phyloP scores from a whole-genome alignment of 2,888 invertebrate genomes.

The Magallana nippona region DNA sequence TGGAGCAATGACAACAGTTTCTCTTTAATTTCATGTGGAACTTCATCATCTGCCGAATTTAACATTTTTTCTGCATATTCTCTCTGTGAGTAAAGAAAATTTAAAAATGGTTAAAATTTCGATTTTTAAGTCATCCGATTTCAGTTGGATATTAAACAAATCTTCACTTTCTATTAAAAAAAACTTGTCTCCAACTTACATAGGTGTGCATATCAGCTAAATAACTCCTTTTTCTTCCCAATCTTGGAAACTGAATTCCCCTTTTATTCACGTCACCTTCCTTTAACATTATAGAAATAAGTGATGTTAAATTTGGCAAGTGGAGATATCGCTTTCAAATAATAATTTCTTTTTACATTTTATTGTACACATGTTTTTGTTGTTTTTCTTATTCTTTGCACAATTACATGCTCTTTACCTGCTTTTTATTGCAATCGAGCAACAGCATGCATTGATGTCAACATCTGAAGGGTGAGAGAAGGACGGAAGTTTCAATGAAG shows the following conservation, averaged over 20 bases:
- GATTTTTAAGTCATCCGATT: no score
- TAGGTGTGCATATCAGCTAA: background rate
- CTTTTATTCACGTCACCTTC: background rate
- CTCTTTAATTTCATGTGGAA: background rate
- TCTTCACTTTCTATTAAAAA: no score
- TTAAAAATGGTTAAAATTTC: background rate
- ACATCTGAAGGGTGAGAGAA: constrained; percentile 25
- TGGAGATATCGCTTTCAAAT: no score
- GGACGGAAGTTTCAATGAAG: constrained; percentile 27
- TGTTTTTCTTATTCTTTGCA: no score
- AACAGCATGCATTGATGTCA: constrained; percentile 29
- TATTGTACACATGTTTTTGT: no score
- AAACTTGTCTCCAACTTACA: background rate
- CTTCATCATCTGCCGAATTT: background rate
- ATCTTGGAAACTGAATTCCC: background rate
- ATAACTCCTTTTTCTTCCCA: background rate
- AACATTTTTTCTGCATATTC: constrained; percentile 18
- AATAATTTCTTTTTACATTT: no score
- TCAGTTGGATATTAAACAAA: no score
- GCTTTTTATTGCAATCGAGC: background rate
- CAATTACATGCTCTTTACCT: background rate
- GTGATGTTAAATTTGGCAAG: background rate
- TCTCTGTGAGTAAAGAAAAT: background rate
- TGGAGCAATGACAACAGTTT: background rate
- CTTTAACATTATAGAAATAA: background rate